Evolutionary conservation across 2,797 vertebrate species (phyloP), one percentile per base, ranked within the genome.

Genomic region (Anguilla megastoma): DNA sequence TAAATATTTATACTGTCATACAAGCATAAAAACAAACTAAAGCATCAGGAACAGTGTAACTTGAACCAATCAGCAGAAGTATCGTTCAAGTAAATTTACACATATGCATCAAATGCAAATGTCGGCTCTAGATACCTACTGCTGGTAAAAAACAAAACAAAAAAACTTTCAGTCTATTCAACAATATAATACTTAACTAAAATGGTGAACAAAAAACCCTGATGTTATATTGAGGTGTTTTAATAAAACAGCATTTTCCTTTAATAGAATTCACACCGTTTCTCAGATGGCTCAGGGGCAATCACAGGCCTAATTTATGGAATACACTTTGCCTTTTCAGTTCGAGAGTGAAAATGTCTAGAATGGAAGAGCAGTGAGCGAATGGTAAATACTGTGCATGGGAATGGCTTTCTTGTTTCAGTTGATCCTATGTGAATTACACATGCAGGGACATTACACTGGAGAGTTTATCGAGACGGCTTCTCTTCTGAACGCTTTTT

Each of bases 191-290:
- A 48, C 45, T 82, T 79, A 45, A 18, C 4, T 24, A n/a, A 14
- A 82, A 48, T 2, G n/a, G 18, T 21, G 21, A n/a, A 50, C 3
- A 9, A 18, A 82, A 48, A 50, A 16, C n/a, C 50, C 10, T 82
- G 41, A 82, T 82, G 79, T n/a, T n/a, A 48, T n/a, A 82, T n/a
- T 48, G 79, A 82, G 45, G 79, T n/a, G 45, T 82, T 50, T 82
- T 82, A 82, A 50, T 48, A 50, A 48, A 24, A 82, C 45, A 24
- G 16, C 21, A 50, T n/a, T 82, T 50, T 48, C 36, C 14, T 45
- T 48, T 82, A 82, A 82, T 24, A n/a, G 79, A 76, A 76, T 76
- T 76, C 74, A 76, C 30, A 76, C 74, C 33, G 18, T 76, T 76
- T 76, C 74, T 76, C 74, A 45, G 74, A 41, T 76, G 74, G 74